Evolutionary conservation across 1,140 invertebrate species (phyloP).

Genomic region (Cryptotermes secundus): DNA sequence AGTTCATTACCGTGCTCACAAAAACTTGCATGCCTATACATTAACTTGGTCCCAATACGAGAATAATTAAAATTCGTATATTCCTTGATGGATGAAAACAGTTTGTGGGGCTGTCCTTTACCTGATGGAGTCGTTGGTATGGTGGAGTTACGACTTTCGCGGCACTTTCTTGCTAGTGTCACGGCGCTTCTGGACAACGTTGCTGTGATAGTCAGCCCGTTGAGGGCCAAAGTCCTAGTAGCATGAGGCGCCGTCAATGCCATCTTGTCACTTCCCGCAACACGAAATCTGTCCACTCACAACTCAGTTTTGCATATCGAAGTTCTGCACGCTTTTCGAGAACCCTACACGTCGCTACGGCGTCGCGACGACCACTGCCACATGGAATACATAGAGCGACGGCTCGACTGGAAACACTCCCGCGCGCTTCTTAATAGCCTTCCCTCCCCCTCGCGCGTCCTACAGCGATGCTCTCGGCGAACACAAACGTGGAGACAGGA

Average conservation of each 20-base stretch:
- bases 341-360: background rate
- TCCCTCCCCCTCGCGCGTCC: background rate
- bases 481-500: too few species aligned
- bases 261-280: background rate
- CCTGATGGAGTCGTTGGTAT: background rate
- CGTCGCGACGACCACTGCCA: slow-evolving; percentile 5
- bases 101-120: background rate
- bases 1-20: too few species aligned
- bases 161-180: background rate
- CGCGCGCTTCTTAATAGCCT: background rate
- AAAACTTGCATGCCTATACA: too few species aligned
- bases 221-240: background rate
- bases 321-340: background rate
- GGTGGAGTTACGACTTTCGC: background rate
- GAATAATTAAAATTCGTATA: too few species aligned
- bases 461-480: background rate
- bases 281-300: too few species aligned
- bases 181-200: background rate
- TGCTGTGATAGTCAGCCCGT: slow-evolving; percentile 18
- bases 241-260: background rate
- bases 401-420: too few species aligned
- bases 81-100: too few species aligned
- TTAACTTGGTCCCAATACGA: too few species aligned
- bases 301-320: background rate
- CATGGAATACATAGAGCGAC: background rate